Percentiles rank a stretch among this genome's conserved stretches.
Evolutionary conservation across 1,140 invertebrate genomes (phyloP).

Genomic region (Platorchestia sp.): DNA sequence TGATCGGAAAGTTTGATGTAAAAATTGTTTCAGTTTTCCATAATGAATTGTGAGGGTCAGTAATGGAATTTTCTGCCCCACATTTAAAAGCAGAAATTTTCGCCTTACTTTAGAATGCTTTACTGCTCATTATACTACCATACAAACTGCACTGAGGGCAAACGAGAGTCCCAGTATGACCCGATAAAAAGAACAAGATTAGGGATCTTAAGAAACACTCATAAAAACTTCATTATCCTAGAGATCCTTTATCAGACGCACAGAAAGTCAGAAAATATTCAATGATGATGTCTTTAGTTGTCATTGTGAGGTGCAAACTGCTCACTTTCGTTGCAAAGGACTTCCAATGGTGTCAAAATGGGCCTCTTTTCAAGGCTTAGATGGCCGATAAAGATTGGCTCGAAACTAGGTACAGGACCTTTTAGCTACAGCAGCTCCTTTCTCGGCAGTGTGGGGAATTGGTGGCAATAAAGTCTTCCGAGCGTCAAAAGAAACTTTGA

Average conservation of each 20-base stretch:
- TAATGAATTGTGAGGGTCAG: too few relatives aligned
- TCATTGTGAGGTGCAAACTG: neutral
- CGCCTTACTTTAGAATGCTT: neutral
- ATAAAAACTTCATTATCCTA: neutral
- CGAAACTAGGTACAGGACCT: neutral
- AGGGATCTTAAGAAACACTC: neutral
- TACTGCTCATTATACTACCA: neutral
- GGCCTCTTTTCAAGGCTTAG: neutral
- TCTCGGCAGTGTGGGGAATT: neutral
- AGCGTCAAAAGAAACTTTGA: neutral
- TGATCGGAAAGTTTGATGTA: too few relatives aligned
- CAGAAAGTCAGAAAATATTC: neutral
- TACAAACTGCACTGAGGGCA: neutral
- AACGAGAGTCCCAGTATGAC: neutral
- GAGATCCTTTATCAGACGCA: neutral
- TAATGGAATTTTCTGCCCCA: too few relatives aligned
- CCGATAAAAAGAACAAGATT: neutral
- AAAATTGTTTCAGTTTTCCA: too few relatives aligned
- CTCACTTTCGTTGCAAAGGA: neutral
- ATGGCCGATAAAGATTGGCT: neutral
- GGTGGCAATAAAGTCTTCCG: neutral
- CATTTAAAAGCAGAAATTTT: neutral
- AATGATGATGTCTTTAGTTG: neutral
- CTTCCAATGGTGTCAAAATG: neutral
- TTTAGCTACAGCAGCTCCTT: neutral